Evolutionary conservation across 2,113 vertebrate species (phyloP).

Genomic region (Struthidea cinerea): DNA sequence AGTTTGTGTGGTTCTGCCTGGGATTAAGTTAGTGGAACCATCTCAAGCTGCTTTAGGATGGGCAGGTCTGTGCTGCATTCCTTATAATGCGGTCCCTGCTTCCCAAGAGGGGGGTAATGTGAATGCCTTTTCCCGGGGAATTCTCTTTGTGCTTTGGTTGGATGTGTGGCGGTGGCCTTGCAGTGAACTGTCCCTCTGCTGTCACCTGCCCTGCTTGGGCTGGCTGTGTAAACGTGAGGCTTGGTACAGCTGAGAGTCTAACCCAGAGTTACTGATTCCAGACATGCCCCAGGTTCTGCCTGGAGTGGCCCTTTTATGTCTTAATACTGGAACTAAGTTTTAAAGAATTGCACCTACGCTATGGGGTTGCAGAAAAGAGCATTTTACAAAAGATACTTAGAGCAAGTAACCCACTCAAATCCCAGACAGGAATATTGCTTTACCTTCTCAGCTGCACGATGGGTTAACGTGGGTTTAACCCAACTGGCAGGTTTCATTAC

Average conservation of each 20-base stretch:
- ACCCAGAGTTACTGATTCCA: not conserved
- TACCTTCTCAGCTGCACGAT: not conserved
- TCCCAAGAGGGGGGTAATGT: not conserved
- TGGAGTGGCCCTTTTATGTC: not conserved
- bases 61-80: not conserved
- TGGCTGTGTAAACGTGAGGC: not conserved
- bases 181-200: not conserved
- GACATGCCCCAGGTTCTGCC: not conserved
- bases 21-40: not conserved
- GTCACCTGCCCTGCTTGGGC: not conserved
- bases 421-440: not conserved
- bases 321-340: not conserved
- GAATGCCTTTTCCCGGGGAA: not conserved
- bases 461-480: fast-evolving
- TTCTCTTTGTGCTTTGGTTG: not conserved
- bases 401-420: not conserved
- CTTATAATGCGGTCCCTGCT: not conserved
- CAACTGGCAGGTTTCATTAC: not conserved
- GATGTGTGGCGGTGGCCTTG: not conserved
- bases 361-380: not conserved
- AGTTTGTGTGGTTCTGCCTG: not conserved
- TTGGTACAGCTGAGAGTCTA: not conserved
- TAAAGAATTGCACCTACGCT: not conserved
- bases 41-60: not conserved
- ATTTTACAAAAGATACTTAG: not conserved